These are phyloP conservation scores for Ceryle rudis DNA, from an alignment of 2,797 vertebrate species.

Conservation along the genomic window DNA sequence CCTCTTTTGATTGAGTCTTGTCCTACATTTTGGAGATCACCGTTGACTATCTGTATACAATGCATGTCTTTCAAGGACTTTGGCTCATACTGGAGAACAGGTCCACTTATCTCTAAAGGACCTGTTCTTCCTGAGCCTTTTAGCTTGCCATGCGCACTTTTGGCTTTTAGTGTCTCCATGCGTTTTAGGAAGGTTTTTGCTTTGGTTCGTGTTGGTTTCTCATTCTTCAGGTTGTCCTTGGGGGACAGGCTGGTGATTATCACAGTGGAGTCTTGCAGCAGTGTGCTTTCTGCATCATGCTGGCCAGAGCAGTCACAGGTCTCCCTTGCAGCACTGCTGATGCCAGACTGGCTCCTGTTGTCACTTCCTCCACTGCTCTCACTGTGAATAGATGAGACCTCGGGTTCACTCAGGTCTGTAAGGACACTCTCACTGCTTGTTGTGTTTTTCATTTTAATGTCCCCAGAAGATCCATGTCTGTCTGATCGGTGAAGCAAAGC, in stretches of 20 bases:
- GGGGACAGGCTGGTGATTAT: conserved; percentile 69
- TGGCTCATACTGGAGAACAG: conserved; percentile 86
- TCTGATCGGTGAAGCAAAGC: conserved; percentile 82
- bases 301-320: conserved; percentile 81
- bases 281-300: conserved; percentile 79
- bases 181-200: conserved; percentile 92
- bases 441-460: conserved; percentile 87
- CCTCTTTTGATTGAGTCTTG: conserved; percentile 58
- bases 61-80: conserved; percentile 84
- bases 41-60: conserved; percentile 86
- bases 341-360: conserved; percentile 66
- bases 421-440: conserved; percentile 96
- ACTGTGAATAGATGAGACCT: conserved; percentile 93
- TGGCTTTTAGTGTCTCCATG: conserved; percentile 90
- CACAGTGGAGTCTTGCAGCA: conserved; percentile 82
- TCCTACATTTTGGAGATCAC: conserved; percentile 69
- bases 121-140: conserved; percentile 75
- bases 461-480: conserved; percentile 79
- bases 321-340: conserved; percentile 77
- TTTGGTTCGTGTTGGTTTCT: conserved; percentile 82
- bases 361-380: conserved; percentile 93
- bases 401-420: conserved; percentile 95
- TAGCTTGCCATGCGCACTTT: conserved; percentile 79
- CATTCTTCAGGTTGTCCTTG: conserved; percentile 83
- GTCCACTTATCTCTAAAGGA: conserved; percentile 86